Conservation (phyloP, 2,888 invertebrate genomes). For the Neelides folsomi region DNA sequence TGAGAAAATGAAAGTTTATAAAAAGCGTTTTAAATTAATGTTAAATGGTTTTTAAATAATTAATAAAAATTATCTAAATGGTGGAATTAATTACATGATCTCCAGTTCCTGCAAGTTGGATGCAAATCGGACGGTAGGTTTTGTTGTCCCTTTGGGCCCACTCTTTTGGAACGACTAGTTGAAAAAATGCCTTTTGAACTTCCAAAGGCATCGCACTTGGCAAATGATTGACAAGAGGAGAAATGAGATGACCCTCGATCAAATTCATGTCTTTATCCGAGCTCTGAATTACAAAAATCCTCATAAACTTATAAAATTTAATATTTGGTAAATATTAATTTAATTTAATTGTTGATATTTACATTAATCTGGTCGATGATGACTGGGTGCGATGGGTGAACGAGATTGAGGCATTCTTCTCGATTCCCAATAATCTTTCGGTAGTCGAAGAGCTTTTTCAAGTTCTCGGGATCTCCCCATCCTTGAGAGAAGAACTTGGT, state of each 20-base stretch:
- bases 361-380: slow-evolving; percentile 64
- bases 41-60: neutral
- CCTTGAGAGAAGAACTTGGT: slow-evolving; percentile 90
- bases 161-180: slow-evolving; percentile 62
- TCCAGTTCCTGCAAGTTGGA: slow-evolving; percentile 94
- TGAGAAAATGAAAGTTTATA: slow-evolving; percentile 27
- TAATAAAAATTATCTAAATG: neutral
- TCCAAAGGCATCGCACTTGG: slow-evolving; percentile 78
- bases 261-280: slow-evolving; percentile 13
- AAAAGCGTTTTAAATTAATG: neutral
- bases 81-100: slow-evolving; percentile 64
- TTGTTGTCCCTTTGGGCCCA: slow-evolving; percentile 47
- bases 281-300: neutral
- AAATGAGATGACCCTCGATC: slow-evolving; percentile 69
- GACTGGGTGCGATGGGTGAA: slow-evolving; percentile 70
- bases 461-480: slow-evolving; percentile 86
- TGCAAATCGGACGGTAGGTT: slow-evolving; percentile 65
- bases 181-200: slow-evolving; percentile 69
- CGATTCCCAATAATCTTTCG: slow-evolving; percentile 73
- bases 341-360: no score
- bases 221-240: slow-evolving; percentile 66
- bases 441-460: slow-evolving; percentile 81
- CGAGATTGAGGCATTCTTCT: slow-evolving; percentile 64
- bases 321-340: neutral
- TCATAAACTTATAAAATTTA: neutral